Evolutionary conservation across 2,888 invertebrate genomes (phyloP), one percentile per base, ranked within the genome.

Genomic region (Nesidiocoris tenuis): DNA sequence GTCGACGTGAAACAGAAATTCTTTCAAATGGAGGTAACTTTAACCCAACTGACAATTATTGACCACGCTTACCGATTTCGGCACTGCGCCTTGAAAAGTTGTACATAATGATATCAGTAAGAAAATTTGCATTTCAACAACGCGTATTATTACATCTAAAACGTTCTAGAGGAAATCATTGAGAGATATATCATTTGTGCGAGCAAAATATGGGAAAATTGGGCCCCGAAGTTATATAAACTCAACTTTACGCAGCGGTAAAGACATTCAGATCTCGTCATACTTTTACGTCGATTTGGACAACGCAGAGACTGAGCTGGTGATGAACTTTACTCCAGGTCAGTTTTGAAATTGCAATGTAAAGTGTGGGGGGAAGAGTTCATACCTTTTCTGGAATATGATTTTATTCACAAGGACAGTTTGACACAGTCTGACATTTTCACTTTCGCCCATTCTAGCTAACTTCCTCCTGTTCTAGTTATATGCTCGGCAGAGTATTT

Each of bases 281-380:
- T 84, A 85, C 76, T 86, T 89, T 79, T 87, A 86, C 78, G 81
- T 90, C n/a, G 86, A 90, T 82, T 81, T 88, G 21, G 81, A 83
- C 1, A 85, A 88, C 64, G 88, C 88, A 79, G 83, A 89, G 80
- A 86, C 90, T 77, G 86, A 88, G 84, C 85, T 88, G 85, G 86
- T 91, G 85, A 84, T 91, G 82, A 85, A 92, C 86, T 81, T 92
- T 84, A 92, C 91, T 79, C 86, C 87, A 85, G 82, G 86, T 87
- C n/a, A 82, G 84, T 17, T 86, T 12, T 61, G 22, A 18, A 39
- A 25, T 70, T 56, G n/a, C n/a, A n/a, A n/a, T n/a, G n/a, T n/a
- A n/a, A n/a, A n/a, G n/a, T n/a, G n/a, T n/a, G n/a, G n/a, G n/a
- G n/a, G n/a, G n/a, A n/a, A n/a, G n/a, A n/a, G n/a, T n/a, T n/a